These are phyloP conservation scores for Acropternis orthonyx DNA, from an alignment of 2,797 vertebrate genomes.

Conservation along the genomic window DNA sequence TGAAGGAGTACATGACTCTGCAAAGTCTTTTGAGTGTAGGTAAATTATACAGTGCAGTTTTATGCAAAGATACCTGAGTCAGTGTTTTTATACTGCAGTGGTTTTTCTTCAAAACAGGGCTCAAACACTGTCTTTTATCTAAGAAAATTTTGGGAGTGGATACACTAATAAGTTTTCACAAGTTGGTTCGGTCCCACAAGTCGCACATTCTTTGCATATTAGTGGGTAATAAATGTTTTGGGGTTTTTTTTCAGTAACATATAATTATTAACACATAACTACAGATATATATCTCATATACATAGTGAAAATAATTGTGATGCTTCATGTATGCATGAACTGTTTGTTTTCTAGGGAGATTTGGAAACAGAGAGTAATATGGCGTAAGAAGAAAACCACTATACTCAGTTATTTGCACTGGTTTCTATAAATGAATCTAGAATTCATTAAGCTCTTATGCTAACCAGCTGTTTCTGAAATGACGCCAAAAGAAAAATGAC, in stretches of 20 bases:
- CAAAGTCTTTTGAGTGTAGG: neutral
- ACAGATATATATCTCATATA: neutral
- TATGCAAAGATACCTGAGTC: neutral
- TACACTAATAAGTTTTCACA: neutral
- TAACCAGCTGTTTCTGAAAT: neutral
- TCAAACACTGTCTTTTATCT: neutral
- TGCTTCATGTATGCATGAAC: neutral
- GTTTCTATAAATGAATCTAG: neutral
- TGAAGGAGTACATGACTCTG: neutral
- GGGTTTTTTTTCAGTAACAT: neutral
- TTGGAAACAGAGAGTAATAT: neutral
- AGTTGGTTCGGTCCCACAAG: neutral
- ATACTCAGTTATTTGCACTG: neutral
- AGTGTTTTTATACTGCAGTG: neutral
- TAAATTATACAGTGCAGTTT: neutral
- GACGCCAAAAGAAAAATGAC: neutral
- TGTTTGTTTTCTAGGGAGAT: neutral
- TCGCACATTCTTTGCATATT: neutral
- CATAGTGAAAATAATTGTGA: neutral
- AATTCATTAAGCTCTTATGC: neutral
- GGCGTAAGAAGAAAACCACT: neutral
- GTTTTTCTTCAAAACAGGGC: neutral
- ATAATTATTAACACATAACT: neutral
- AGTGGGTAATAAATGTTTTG: neutral
- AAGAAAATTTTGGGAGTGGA: neutral